Evolutionary conservation across 2,888 invertebrate genomes (phyloP).

Genomic region (Archips crataeganus): DNA sequence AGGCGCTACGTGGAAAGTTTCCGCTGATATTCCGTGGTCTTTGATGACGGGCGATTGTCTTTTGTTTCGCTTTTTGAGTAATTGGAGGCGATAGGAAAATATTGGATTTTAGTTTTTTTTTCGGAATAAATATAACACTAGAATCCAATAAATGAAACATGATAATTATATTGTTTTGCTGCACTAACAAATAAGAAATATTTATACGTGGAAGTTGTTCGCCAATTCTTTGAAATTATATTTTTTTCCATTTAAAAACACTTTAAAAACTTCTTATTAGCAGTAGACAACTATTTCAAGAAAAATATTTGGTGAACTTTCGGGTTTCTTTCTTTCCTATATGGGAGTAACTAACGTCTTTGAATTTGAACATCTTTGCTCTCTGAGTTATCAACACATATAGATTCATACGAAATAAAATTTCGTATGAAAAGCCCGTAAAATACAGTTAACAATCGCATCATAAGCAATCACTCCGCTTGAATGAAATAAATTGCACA

Average conservation of each 20-base stretch:
- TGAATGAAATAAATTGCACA: constrained; percentile 79
- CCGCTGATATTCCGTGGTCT: constrained; percentile 1
- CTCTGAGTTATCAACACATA: neutral
- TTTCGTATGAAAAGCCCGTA: constrained; percentile 44
- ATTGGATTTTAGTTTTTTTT: neutral
- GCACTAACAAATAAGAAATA: too few relatives aligned
- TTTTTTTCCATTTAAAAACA: too few relatives aligned
- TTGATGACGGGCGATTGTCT: constrained; percentile 5
- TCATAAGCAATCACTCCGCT: constrained; percentile 76
- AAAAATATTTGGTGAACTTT: too few relatives aligned
- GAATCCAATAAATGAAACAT: too few relatives aligned
- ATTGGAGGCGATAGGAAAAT: neutral
- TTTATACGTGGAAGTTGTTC: too few relatives aligned
- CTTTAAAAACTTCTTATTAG: too few relatives aligned
- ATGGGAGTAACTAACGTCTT: neutral
- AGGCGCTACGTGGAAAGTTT: constrained; percentile 40
- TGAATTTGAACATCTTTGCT: neutral
- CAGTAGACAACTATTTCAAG: too few relatives aligned
- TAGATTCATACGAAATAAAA: constrained; percentile 12
- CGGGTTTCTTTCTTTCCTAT: neutral
- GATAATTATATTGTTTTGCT: too few relatives aligned
- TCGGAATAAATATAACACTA: too few relatives aligned
- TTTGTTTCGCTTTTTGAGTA: neutral
- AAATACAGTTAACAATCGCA: constrained; percentile 75
- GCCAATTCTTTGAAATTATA: too few relatives aligned